These are phyloP conservation scores for Chiridota heheva DNA, from an alignment of 35 echinoderm and acorn worm genomes.

Conservation along the genomic window DNA sequence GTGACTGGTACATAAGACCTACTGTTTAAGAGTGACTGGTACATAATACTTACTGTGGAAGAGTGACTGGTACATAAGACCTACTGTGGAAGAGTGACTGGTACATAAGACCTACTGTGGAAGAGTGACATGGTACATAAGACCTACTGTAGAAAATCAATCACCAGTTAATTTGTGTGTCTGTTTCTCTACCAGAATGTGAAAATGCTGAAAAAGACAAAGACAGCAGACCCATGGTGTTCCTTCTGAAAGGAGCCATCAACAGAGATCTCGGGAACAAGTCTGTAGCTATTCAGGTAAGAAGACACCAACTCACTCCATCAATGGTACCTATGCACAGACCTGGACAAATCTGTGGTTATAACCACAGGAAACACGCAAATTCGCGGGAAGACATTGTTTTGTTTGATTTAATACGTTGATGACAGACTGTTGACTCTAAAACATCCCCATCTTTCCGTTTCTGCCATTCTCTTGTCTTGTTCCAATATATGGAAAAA, in stretches of 20 bases:
- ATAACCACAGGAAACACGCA: neutral
- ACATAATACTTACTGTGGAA: too few species aligned
- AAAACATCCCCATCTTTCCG: too few species aligned
- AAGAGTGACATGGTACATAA: neutral
- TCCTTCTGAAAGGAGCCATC: conserved; percentile 67
- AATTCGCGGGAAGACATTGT: neutral
- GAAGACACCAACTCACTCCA: too few species aligned
- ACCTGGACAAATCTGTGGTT: neutral
- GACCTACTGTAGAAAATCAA: neutral
- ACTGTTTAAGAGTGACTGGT: too few species aligned
- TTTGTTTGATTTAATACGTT: too few species aligned
- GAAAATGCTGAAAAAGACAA: conserved; percentile 34
- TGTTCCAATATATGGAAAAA: too few species aligned
- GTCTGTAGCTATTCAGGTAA: conserved; percentile 75
- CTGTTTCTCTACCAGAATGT: conserved; percentile 50
- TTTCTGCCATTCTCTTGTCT: too few species aligned
- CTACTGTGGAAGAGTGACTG: too few species aligned
- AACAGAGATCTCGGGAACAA: conserved; percentile 64
- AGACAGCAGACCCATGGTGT: conserved; percentile 29
- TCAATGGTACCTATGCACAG: neutral
- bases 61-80: too few species aligned
- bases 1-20: too few species aligned
- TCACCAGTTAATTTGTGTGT: neutral
- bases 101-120: too few species aligned
- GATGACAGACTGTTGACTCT: too few species aligned